Base-by-base conservation (phyloP, 2,888 invertebrate species). In the Gari tellinella region DNA sequence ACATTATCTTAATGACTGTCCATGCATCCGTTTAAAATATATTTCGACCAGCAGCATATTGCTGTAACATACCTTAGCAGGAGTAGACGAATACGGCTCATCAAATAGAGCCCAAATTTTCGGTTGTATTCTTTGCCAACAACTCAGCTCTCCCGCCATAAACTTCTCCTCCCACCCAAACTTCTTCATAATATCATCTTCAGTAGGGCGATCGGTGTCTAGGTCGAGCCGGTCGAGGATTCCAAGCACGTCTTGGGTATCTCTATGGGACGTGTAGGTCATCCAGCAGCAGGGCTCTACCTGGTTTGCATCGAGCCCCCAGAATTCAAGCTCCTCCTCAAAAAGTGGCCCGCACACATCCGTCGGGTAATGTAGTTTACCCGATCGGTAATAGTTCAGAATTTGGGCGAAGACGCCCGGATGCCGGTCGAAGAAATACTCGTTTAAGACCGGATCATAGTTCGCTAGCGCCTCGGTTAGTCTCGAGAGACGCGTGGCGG, bases 251-350 rank as follows among this genome's bases (percentile, higher is more conserved):
- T 99, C 99, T 93, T 99, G 99, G 72, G 99, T 99, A 94, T 99
- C 99, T 89, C 96, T 96, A 83, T 93, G 93, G 95, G 72, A 97
- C 2, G 94, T 94, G 88, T 99, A 99, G 10, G 99, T 99, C 99
- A 99, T 99, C 99, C 99, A 99, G 93, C 99, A 99, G 93, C 99
- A 99, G 5, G 99, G 99, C 92, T 99, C 99, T 88, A 99, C 99
- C 89, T 99, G 99, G 94, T 99, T 99, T 41, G 99, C 97, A 92
- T 99, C 99, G 84, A 99, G 94, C 15, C 99, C 99, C 99, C 99
- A 99, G 93, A 98, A 99, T 93, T 99, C 99, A 84, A 99, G 94
- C 92, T 99, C 99, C 92, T 99, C 99, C 92, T 99, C 99, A 92
- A 99, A 99, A 80, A 99, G 94, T 61, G 99, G 99, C 51, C 99